These are phyloP conservation scores for Lamellibrachia columna DNA, from an alignment of 2,888 invertebrate species.

Conservation along the genomic window DNA sequence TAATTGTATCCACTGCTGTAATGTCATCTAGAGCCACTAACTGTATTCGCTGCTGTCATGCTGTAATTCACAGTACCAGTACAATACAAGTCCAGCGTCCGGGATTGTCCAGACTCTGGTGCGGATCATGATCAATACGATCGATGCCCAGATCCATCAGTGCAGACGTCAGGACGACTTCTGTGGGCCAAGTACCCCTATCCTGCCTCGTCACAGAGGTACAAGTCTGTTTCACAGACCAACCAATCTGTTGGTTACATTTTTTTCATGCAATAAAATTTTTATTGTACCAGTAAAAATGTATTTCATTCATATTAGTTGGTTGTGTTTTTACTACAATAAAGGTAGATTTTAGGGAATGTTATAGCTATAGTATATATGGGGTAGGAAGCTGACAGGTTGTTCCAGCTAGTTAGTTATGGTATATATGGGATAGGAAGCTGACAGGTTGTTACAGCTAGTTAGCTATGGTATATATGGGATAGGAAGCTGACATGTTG, in stretches of 20 bases:
- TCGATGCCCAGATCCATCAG: slow-evolving; percentile 90
- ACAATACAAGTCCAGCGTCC: slow-evolving; percentile 58
- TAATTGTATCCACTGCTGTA: too few relatives aligned
- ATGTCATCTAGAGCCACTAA: neutral
- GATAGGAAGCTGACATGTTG: too few relatives aligned
- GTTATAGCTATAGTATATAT: too few relatives aligned
- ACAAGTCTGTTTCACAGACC: neutral
- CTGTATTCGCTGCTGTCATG: neutral
- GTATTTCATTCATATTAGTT: neutral
- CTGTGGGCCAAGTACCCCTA: slow-evolving; percentile 59
- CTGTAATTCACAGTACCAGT: slow-evolving; percentile 60
- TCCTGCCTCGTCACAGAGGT: slow-evolving; percentile 61
- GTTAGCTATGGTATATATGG: too few relatives aligned
- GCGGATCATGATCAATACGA: slow-evolving; percentile 88
- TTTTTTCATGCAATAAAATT: too few relatives aligned
- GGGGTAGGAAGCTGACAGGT: too few relatives aligned
- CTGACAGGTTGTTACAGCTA: too few relatives aligned
- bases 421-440: too few relatives aligned
- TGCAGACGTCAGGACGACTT: slow-evolving; percentile 77
- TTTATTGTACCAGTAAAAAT: neutral
- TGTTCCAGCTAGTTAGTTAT: too few relatives aligned
- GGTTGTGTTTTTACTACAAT: neutral
- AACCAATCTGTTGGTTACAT: too few relatives aligned
- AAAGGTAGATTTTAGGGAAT: neutral
- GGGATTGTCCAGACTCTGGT: slow-evolving; percentile 77